These are phyloP conservation scores for Uloborus plumipes DNA, from an alignment of 2,888 invertebrate species.

Conservation along the genomic window DNA sequence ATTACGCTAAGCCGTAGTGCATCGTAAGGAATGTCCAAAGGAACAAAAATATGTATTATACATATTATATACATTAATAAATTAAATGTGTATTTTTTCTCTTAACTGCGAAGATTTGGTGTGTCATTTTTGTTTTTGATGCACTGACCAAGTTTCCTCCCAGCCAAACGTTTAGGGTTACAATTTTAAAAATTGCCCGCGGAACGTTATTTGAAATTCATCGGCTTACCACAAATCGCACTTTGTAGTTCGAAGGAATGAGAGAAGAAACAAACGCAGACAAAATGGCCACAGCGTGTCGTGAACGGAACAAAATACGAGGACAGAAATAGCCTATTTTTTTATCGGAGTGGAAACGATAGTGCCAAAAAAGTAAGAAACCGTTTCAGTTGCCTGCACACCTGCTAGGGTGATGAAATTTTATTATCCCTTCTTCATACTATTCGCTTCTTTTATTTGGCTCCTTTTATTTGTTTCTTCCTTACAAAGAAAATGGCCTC, in stretches of 20 bases:
- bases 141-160: too few relatives aligned
- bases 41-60: too few relatives aligned
- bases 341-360: conserved; percentile 37
- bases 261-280: conserved; percentile 11
- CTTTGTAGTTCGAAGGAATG: neutral
- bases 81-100: too few relatives aligned
- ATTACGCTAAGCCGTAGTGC: too few relatives aligned
- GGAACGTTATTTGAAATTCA: conserved; percentile 18
- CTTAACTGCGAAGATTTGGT: too few relatives aligned
- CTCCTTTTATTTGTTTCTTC: neutral
- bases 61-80: too few relatives aligned
- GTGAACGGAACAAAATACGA: conserved; percentile 38
- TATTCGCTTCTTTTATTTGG: conserved; percentile 15
- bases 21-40: too few relatives aligned
- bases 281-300: conserved; percentile 30
- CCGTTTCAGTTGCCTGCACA: conserved; percentile 29
- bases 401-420: conserved; percentile 58
- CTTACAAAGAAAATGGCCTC: conserved; percentile 37
- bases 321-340: conserved; percentile 54
- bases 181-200: too few relatives aligned
- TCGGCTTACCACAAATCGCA: conserved; percentile 7
- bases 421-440: conserved; percentile 46
- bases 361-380: conserved; percentile 25
- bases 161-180: too few relatives aligned
- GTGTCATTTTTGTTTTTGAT: too few relatives aligned